phyloP scores from a whole-genome alignment of 2,113 vertebrate species.

The Myrmecophaga tridactyla region DNA sequence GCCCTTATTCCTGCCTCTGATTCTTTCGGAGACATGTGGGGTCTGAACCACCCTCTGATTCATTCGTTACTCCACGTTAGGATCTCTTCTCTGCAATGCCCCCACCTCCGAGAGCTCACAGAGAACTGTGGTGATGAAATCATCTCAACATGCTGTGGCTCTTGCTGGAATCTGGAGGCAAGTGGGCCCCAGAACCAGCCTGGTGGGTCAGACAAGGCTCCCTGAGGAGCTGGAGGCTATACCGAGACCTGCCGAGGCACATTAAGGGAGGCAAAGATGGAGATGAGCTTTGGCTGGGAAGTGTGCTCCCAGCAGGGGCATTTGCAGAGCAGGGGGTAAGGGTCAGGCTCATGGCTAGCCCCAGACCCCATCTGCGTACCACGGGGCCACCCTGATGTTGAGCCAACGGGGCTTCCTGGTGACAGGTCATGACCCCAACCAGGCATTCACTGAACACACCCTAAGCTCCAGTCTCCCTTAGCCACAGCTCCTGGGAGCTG shows the following conservation, averaged over 20 bases:
- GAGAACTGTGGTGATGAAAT: fast-evolving
- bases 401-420: background rate
- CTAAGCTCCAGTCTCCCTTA: background rate
- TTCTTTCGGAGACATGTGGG: background rate
- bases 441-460: fast-evolving
- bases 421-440: too few relatives aligned
- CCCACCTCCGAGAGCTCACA: background rate
- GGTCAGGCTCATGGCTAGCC: fast-evolving
- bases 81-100: background rate
- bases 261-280: background rate
- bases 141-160: fast-evolving
- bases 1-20: background rate
- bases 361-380: background rate
- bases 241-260: background rate
- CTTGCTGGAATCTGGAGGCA: background rate
- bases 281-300: fast-evolving
- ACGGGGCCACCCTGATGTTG: background rate
- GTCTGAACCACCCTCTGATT: background rate
- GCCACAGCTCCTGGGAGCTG: fast-evolving
- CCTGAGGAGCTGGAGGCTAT: too few relatives aligned
- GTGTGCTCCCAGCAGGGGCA: too few relatives aligned
- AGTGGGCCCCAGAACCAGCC: too few relatives aligned
- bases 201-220: too few relatives aligned
- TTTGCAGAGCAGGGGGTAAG: fast-evolving
- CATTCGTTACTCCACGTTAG: background rate